Conservation (phyloP, 2,113 vertebrate species). For the Martes martes region DNA sequence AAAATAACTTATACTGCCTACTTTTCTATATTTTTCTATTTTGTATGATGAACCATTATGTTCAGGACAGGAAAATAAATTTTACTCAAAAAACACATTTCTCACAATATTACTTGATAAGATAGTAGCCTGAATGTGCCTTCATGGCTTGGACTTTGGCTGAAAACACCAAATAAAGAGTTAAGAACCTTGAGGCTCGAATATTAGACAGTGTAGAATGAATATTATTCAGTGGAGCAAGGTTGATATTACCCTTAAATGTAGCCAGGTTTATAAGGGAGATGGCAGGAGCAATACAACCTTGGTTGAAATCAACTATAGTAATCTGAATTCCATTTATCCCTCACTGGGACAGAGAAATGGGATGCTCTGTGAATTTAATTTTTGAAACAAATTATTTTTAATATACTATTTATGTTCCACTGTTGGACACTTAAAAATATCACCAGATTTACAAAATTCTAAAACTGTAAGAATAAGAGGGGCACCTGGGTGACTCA, state of each 20-base stretch:
- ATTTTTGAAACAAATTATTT: constrained; percentile 40
- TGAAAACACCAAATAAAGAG: neutral
- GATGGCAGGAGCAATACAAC: neutral
- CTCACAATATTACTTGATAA: neutral
- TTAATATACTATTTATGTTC: neutral
- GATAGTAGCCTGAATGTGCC: neutral
- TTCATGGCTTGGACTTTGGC: neutral
- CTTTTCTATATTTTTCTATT: neutral
- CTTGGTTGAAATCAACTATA: neutral
- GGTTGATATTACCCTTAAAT: neutral
- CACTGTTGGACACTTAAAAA: neutral
- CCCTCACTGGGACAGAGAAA: neutral
- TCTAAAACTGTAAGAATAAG: too few relatives aligned
- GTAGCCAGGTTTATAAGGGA: neutral
- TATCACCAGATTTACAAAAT: neutral
- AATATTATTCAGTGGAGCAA: neutral
- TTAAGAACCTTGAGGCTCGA: neutral
- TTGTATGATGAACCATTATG: neutral
- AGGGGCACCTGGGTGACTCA: too few relatives aligned
- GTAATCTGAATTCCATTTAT: neutral
- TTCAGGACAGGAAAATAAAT: neutral
- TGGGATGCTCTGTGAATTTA: neutral
- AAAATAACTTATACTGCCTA: neutral
- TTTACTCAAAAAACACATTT: neutral
- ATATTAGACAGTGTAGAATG: neutral